Base-by-base conservation (phyloP, 2,113 vertebrate genomes). In the Erinaceus europaeus region DNA sequence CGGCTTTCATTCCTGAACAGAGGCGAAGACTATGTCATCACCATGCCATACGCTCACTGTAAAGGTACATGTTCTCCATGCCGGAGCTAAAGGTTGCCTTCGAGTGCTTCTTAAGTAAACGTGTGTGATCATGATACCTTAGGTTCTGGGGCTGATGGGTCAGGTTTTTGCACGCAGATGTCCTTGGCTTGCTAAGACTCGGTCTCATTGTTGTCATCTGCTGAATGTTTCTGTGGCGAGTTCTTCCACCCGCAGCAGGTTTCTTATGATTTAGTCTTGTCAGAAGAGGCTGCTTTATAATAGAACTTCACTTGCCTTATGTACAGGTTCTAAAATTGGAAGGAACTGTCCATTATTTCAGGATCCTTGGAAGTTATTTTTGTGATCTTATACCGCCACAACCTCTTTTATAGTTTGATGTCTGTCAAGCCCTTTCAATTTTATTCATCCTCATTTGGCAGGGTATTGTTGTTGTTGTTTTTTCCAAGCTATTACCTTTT, bases 31-130 rank as follows among this genome's bases (percentile, higher is more conserved):
- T 99, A 99, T 40, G 96, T 98, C 55, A 99, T 99, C 98, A 99
- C 98, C 88, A 99, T 99, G 98, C 99, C 99, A 69, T 99, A 99
- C 59, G 99, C 99, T 94, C 99, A 99, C 95, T 99, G 99, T 95
- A 99, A 99, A 99, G 99, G 99, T 99, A 97, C 61, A 0, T 2
- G 20, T 76, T 90, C 73, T 62, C 11, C n/a, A 68, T 65, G 7
- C 14, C 42, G 13, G 50, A 52, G 50, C 50, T 52, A 52, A 17
- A 52, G n/a, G n/a, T 52, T 20, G 4, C 50, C 20, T 52, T 15
- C 50, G 20, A 13, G 48, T 76, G 10, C 83, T 34, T 67, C 93
- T 62, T 85, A 86, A 76, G 4, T 72, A 78, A 64, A 48, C 93
- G 85, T 90, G 67, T 38, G 34, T 61, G 6, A 2, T 74, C 32